Base-by-base conservation (phyloP, 1,140 invertebrate species). In the Augochlora pura region DNA sequence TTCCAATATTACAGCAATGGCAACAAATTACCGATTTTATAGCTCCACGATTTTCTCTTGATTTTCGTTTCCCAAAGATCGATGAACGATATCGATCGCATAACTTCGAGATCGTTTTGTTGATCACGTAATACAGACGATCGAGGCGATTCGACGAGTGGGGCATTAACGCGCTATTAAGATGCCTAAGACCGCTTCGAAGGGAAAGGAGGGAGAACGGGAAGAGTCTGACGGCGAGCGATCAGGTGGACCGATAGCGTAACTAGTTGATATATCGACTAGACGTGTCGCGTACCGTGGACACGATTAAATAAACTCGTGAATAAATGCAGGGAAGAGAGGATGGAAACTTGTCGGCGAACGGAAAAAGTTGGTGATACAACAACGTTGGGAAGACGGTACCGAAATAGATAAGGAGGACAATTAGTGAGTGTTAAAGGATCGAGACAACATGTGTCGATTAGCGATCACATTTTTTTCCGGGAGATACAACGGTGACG, bases 111-210 rank as follows among this genome's bases (percentile, higher is more conserved):
- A 38, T 49, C 38, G 38, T 16, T 64, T 64, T 14, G 46, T 9
- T 23, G 54, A 38, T 18, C 27, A 42, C 16, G 38, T 32, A 18
- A 38, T 18, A n/a, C n/a, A 27, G 46, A 4, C 27, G 38, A 57
- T 60, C 54, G n/a, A 49, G 54, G 42, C 63, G 54, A 70, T 77
- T 62, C 42, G 39, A 38, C 25, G 54, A 59, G 25, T 42, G 27
- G 66, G 38, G 39, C 21, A 77, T 77, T 69, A 69, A 70, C 66
- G 54, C 66, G 65, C 54, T 46, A 77, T 60, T 77, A 77, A 77
- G 74, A 60, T 21, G 74, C 52, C 62, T 77, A 60, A 66, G 60
- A 70, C 38, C 9, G 66, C 42, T 62, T 69, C 27, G 74, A 46
- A 9, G 32, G 16, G 23, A 38, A 76, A 18, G 25, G 14, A 18